Conservation (phyloP, 2,113 vertebrate genomes). For the Anseranas semipalmata region DNA sequence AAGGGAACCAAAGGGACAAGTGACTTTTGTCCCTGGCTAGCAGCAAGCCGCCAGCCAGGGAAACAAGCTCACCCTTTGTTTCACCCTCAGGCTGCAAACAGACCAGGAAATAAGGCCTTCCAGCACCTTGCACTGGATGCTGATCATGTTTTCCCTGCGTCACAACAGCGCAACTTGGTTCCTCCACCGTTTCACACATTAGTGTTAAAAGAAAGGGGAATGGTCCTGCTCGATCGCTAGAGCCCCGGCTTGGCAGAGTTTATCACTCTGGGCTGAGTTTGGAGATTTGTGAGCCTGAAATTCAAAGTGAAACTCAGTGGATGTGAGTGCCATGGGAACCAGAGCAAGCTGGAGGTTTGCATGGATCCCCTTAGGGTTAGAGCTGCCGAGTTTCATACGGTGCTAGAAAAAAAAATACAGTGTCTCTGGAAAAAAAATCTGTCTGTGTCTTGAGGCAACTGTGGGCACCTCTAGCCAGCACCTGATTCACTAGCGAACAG, state of each 20-base stretch:
- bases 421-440: conserved; percentile 48
- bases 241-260: neutral
- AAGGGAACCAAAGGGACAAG: neutral
- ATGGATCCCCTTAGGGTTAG: neutral
- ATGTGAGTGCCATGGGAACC: conserved; percentile 17
- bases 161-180: neutral
- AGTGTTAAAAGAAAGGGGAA: neutral
- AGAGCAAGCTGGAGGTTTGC: conserved; percentile 17
- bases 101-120: neutral
- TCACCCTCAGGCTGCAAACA: neutral
- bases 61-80: neutral
- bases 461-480: conserved; percentile 37
- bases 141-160: neutral
- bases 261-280: neutral
- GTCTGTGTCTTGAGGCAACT: conserved; percentile 47
- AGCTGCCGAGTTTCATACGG: neutral
- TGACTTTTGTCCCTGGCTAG: neutral
- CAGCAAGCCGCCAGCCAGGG: neutral
- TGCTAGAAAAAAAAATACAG: neutral
- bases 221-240: neutral
- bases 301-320: neutral
- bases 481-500: conserved; percentile 46
- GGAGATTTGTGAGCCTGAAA: neutral
- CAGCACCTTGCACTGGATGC: neutral
- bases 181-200: neutral